Base-by-base conservation (phyloP, 2,888 invertebrate genomes). In the Thereva nobilitata region DNA sequence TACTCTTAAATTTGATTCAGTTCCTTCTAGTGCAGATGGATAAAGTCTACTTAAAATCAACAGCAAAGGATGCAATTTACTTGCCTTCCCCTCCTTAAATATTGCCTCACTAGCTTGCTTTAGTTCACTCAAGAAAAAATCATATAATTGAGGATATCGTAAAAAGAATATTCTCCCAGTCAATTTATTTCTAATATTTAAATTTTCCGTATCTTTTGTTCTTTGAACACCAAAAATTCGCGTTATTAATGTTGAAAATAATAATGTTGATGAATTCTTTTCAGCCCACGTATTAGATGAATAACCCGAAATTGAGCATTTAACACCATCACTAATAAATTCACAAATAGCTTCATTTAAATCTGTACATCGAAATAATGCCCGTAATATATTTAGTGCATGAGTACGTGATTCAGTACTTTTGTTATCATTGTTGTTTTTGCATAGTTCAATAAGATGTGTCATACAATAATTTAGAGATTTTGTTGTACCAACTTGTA, bases 141-240 rank as follows among this genome's bases (percentile, higher is more conserved):
- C 85, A 72, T 85, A 86, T 0, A 86, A 77, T 3, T 75, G 72
- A 0, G 86, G 86, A 78, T 86, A 85, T 0, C 84, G 77, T 71
- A 89, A 84, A 80, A 93, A 94, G 83, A 97, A 96, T 54, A 92
- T 86, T 68, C 89, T 85, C 54, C 87, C 90, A 37, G 90, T 88
- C 87, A 92, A 87, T 73, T 84, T 85, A 79, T 90, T 89, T 56
- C 89, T 84, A 10, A 84, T 80, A 67, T 84, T 84, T 40, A 89
- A 77, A 67, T 83, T 82, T n/a, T 86, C 84, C 5, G 82, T 79
- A 74, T 85, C 85, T 50, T 85, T 83, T 0, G 85, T 84, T 64
- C 90, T 83, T 73, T 85, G 85, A 23, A 94, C 95, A 2, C 97
- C 97, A 83, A 97, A 96, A 71, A 93, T 88, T 71, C 96, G 85